Conservation (phyloP, 2,888 invertebrate genomes). For the Synanthedon formicaeformis region DNA sequence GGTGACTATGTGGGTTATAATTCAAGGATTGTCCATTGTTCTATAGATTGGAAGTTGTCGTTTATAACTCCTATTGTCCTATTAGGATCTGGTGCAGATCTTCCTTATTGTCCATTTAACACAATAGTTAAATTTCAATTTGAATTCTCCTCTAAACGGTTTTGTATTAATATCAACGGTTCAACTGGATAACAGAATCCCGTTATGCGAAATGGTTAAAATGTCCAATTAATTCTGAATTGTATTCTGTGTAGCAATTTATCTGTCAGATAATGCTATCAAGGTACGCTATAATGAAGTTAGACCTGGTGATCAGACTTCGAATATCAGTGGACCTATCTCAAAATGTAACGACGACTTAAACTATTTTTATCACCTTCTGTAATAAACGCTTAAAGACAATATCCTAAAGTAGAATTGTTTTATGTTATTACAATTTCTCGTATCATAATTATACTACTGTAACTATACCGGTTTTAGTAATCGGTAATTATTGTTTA, state of each 20-base stretch:
- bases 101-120: slow-evolving; percentile 1
- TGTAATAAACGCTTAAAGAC: not conserved
- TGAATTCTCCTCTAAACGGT: not conserved
- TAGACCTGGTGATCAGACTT: not conserved
- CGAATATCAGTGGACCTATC: not conserved
- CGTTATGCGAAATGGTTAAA: not conserved
- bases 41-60: slow-evolving; percentile 39
- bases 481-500: slow-evolving; percentile 61
- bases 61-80: slow-evolving; percentile 34
- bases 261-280: not conserved
- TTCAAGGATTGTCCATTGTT: slow-evolving; percentile 49
- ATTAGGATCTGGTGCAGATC: slow-evolving; percentile 6
- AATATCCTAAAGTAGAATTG: not conserved
- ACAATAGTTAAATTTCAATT: not conserved
- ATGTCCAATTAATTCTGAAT: not conserved
- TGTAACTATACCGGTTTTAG: slow-evolving; percentile 38
- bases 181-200: not conserved
- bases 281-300: not conserved
- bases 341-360: not conserved
- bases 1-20: slow-evolving; percentile 12
- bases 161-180: not conserved
- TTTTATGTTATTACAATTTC: slow-evolving; percentile 15
- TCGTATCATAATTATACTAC: slow-evolving; percentile 17
- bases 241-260: not conserved
- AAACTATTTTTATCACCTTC: not conserved